Percentiles rank a stretch among this genome's conserved stretches.
phyloP scores from a whole-genome alignment of 2,888 invertebrate genomes.

The Melipona bicolor region DNA sequence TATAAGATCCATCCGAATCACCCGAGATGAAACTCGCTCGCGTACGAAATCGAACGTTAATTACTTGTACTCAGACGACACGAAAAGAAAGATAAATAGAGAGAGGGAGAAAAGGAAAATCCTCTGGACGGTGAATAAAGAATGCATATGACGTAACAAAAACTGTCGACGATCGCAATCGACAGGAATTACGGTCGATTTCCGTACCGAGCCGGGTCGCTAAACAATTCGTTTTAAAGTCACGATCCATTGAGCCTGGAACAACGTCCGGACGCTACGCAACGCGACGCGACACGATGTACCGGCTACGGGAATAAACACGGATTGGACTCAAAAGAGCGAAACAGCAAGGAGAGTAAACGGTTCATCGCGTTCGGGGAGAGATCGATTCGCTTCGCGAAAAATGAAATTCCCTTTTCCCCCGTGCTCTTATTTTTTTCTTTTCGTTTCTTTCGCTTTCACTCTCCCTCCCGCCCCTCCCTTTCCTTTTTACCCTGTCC shows the following conservation, averaged over 20 bases:
- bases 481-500: not conserved
- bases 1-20: slow-evolving; percentile 25
- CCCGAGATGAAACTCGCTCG: slow-evolving; percentile 16
- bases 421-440: not conserved
- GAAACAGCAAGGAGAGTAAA: not conserved
- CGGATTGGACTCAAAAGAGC: not conserved
- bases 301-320: slow-evolving; percentile 33
- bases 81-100: not conserved
- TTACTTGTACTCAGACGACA: no score
- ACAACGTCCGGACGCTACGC: slow-evolving; percentile 10
- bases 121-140: no score
- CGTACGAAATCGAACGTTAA: slow-evolving; percentile 6
- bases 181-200: slow-evolving; percentile 34
- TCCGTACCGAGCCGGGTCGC: slow-evolving; percentile 16
- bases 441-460: no score
- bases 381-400: slow-evolving; percentile 40
- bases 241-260: slow-evolving; percentile 16
- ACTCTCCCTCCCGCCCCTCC: not conserved
- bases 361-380: slow-evolving; percentile 6
- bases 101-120: not conserved
- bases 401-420: slow-evolving; percentile 25
- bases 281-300: not conserved
- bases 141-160: no score
- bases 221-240: slow-evolving; percentile 41
- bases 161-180: not conserved